Conservation (phyloP, 2,797 vertebrate species). For the Orestias chungarensis region DNA sequence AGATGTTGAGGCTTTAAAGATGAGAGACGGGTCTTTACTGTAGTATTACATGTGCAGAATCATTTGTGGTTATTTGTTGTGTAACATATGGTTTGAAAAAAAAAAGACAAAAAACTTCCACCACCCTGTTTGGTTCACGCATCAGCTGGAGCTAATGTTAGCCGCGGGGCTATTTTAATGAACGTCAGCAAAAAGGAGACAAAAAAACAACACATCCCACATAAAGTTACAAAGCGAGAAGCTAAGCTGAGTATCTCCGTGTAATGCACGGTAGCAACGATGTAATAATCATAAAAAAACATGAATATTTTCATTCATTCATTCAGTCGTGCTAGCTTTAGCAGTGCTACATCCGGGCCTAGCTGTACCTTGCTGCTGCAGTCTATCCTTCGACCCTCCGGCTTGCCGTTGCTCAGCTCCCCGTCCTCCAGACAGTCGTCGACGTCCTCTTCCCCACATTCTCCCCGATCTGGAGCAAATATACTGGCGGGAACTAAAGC, state of each 20-base stretch:
- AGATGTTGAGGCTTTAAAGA: neutral
- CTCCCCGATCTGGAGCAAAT: constrained; percentile 89
- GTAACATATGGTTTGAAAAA: constrained; percentile 21
- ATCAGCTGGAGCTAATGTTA: constrained; percentile 34
- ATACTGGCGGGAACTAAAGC: constrained; percentile 90
- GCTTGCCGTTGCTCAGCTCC: constrained; percentile 84
- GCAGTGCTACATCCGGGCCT: constrained; percentile 38
- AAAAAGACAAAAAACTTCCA: too few relatives aligned
- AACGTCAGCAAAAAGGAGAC: constrained; percentile 12
- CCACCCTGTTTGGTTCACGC: neutral
- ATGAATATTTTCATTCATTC: constrained; percentile 38
- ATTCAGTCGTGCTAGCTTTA: constrained; percentile 56
- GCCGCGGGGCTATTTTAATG: constrained; percentile 21
- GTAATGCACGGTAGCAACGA: neutral
- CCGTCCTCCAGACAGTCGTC: constrained; percentile 77
- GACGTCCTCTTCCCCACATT: constrained; percentile 75
- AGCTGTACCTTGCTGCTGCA: constrained; percentile 93
- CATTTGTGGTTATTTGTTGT: too few relatives aligned
- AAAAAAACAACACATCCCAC: too few relatives aligned
- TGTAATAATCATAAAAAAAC: accelerated
- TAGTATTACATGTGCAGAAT: neutral
- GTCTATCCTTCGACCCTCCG: constrained; percentile 83
- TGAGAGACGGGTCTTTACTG: too few relatives aligned
- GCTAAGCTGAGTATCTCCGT: neutral
- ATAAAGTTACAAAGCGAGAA: too few relatives aligned